A percentile compares a stretch with the other conserved stretches of the same genome.
phyloP scores from a whole-genome alignment of 2,113 vertebrate genomes.

The Enhydra lutris region DNA sequence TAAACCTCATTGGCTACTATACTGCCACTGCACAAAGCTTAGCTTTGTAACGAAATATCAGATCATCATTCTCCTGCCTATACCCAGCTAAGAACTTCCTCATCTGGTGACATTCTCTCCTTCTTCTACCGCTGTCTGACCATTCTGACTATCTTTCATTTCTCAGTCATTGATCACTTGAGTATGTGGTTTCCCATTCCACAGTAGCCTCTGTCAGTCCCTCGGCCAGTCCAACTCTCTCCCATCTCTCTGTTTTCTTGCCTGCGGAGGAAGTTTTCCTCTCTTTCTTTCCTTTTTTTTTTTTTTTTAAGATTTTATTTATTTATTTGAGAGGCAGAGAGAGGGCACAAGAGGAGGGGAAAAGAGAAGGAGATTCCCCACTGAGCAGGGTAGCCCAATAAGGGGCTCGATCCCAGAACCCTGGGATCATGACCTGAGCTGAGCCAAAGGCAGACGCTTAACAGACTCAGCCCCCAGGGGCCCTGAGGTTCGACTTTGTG shows the following conservation, averaged over 20 bases:
- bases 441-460: neutral
- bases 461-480: neutral
- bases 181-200: no score
- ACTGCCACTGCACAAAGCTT: no score
- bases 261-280: neutral
- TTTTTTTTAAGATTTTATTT: neutral
- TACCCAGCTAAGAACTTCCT: neutral
- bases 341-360: neutral
- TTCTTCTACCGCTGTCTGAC: fast-evolving
- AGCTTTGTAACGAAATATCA: neutral
- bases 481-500: neutral
- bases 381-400: neutral
- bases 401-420: neutral
- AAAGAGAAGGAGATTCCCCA: neutral
- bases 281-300: neutral
- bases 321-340: neutral
- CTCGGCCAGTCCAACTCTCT: fast-evolving
- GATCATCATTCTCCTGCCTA: neutral
- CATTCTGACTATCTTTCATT: neutral
- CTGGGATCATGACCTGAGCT: neutral
- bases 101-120: no score
- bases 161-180: neutral
- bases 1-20: no score
- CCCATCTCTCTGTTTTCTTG: neutral
- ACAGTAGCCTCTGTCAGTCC: neutral